Evolutionary conservation across 2,888 invertebrate genomes (phyloP), one percentile per base, ranked within the genome.

Genomic region (Athalia circularis): DNA sequence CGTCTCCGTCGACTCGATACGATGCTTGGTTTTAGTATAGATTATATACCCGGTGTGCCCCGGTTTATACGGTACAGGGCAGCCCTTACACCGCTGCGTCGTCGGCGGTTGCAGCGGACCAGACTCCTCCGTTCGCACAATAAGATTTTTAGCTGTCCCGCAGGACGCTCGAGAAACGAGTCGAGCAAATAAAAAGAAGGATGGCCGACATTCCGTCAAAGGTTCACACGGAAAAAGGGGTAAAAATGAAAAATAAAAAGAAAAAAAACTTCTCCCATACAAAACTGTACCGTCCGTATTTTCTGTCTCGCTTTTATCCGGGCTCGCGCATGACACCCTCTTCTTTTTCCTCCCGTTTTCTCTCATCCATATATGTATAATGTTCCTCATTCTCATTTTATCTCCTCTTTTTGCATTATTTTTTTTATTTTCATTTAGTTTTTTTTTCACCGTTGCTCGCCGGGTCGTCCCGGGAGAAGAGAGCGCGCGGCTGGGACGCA

Each of bases 101-200:
- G 29, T 29, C 29, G 29, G 29, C 29, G 0, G 52, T 29, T 11
- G 11, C 52, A 7, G 65, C 9, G n/a, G 54, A 54, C 2, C 8
- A 65, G 15, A 52, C 68, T 68, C 54, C 68, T 68, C 54, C 29
- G 68, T 54, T 15, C 72, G 48, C 68, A 72, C 72, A 72, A 72
- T 72, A 52, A 72, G 59, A 45, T 47, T 57, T n/a, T 59, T n/a
- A 57, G 52, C 72, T 57, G 59, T 29, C 29, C 29, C 2, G 29
- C 29, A 29, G 29, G 29, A 29, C 29, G 29, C 2, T 29, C 52
- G 72, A 72, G 57, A 59, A 72, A 47, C 57, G 9, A 9, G 52
- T 9, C 7, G 11, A 52, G 52, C 7, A 52, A 11, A 52, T 7
- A 52, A 52, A 57, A 59, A 29, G 52, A 67, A 57, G 45, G 59